These are phyloP conservation scores for Pundamilia nyererei DNA, from an alignment of 2,113 vertebrate genomes.

Conservation along the genomic window DNA sequence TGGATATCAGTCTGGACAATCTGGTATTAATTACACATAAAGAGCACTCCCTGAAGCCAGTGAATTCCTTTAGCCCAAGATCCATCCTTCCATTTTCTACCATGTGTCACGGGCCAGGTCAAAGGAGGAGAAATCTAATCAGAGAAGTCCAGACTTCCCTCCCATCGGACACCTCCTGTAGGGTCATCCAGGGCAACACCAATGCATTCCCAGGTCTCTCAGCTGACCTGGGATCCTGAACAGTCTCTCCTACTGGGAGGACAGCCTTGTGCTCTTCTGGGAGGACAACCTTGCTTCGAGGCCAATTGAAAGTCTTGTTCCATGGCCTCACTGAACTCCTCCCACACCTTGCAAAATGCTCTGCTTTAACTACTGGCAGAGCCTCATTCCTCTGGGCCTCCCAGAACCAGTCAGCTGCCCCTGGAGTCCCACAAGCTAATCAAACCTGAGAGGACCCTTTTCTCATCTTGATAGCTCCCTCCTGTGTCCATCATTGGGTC, in stretches of 20 bases:
- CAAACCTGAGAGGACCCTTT: not conserved
- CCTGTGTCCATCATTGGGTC: not conserved
- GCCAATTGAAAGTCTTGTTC: not conserved
- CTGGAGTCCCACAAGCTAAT: not conserved
- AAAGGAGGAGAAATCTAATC: not conserved
- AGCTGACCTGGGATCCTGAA: not conserved
- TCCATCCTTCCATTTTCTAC: not conserved
- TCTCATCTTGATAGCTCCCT: not conserved
- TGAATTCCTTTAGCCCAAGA: not conserved
- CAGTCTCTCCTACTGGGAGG: not conserved
- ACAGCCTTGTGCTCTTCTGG: not conserved
- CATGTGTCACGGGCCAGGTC: not conserved
- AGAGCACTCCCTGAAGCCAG: not conserved
- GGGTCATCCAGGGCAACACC: not conserved
- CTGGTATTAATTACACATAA: not conserved
- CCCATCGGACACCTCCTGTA: not conserved
- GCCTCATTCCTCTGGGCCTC: not conserved
- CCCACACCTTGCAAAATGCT: not conserved
- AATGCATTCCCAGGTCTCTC: not conserved
- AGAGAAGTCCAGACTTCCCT: not conserved
- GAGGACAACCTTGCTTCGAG: not conserved
- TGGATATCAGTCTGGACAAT: not conserved
- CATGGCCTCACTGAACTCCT: not conserved
- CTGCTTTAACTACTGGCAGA: not conserved
- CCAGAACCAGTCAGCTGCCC: not conserved